Percentiles rank a stretch among this genome's conserved stretches.
Evolutionary conservation across 2,797 vertebrate species (phyloP).

Genomic region (Bradypus variegatus): DNA sequence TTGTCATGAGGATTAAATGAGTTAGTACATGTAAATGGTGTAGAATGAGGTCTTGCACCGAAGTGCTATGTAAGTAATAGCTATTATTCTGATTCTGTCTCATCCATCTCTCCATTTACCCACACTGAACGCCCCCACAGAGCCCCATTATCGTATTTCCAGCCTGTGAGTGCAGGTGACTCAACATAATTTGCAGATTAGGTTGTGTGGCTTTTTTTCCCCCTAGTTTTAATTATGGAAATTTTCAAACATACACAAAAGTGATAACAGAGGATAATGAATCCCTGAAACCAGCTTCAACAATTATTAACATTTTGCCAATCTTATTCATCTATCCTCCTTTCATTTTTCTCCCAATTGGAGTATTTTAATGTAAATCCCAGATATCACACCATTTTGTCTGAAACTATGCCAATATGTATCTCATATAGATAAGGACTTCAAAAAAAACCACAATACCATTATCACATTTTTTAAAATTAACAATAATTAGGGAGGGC

Average conservation of each 20-base stretch:
- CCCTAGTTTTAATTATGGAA: slow-evolving; percentile 31
- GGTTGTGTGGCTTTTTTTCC: neutral
- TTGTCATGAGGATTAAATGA: neutral
- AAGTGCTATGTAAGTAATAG: neutral
- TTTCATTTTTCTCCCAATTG: neutral
- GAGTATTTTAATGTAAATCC: slow-evolving; percentile 37
- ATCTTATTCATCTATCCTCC: slow-evolving; percentile 17
- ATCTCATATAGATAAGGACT: slow-evolving; percentile 20
- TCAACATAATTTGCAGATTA: slow-evolving; percentile 50
- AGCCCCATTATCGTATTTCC: slow-evolving; percentile 53
- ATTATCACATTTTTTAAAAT: slow-evolving; percentile 30
- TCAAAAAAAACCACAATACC: slow-evolving; percentile 4
- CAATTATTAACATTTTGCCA: slow-evolving; percentile 48
- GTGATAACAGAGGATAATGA: slow-evolving; percentile 37
- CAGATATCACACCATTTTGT: slow-evolving; percentile 37
- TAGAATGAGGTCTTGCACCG: neutral
- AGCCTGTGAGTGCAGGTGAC: slow-evolving; percentile 23
- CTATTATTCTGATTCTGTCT: slow-evolving; percentile 8
- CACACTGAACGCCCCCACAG: slow-evolving; percentile 22
- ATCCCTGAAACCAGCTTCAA: slow-evolving; percentile 32
- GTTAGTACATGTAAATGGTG: neutral
- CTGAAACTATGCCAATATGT: slow-evolving; percentile 34
- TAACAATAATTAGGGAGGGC: slow-evolving; percentile 21
- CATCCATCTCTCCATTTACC: neutral
- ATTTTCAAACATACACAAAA: slow-evolving; percentile 37